Evolutionary conservation across 2,888 invertebrate species (phyloP).

Genomic region (Trilocha varians): DNA sequence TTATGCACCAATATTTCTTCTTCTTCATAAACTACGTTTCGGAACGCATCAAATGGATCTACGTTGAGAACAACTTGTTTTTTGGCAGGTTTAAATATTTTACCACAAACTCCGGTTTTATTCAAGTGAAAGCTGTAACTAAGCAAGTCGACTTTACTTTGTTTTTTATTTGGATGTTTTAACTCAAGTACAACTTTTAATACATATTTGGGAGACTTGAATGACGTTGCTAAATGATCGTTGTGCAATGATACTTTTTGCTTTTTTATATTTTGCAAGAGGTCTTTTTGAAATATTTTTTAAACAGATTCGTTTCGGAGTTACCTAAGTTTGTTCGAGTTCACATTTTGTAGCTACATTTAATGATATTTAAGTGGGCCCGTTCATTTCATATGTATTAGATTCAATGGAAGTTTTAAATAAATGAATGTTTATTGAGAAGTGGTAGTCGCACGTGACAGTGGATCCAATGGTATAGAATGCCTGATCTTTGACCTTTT

Average conservation of each 20-base stretch:
- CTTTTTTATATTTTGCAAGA: conserved; percentile 5
- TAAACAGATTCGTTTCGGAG: not conserved
- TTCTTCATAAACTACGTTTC: not conserved
- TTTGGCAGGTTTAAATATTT: not conserved
- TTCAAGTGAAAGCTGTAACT: conserved; percentile 30
- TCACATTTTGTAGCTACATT: not conserved
- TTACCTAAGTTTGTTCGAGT: not conserved
- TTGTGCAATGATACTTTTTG: conserved; percentile 16
- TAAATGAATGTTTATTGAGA: too few relatives aligned
- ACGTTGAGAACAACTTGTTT: not conserved
- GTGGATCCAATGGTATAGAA: too few relatives aligned
- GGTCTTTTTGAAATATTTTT: not conserved
- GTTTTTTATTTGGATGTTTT: conserved; percentile 17
- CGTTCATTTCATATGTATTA: not conserved
- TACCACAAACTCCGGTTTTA: conserved; percentile 5
- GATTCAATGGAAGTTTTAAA: too few relatives aligned
- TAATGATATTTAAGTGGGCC: not conserved
- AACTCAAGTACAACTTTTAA: conserved; percentile 5
- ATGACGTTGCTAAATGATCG: conserved; percentile 6
- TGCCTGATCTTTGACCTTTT: too few relatives aligned
- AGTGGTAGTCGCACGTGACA: too few relatives aligned
- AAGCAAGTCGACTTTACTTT: conserved; percentile 14
- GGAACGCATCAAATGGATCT: not conserved
- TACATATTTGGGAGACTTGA: conserved; percentile 7
- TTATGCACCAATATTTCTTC: not conserved